Evolutionary conservation across 2,797 vertebrate genomes (phyloP).

Genomic region (Gadopsis marmoratus): DNA sequence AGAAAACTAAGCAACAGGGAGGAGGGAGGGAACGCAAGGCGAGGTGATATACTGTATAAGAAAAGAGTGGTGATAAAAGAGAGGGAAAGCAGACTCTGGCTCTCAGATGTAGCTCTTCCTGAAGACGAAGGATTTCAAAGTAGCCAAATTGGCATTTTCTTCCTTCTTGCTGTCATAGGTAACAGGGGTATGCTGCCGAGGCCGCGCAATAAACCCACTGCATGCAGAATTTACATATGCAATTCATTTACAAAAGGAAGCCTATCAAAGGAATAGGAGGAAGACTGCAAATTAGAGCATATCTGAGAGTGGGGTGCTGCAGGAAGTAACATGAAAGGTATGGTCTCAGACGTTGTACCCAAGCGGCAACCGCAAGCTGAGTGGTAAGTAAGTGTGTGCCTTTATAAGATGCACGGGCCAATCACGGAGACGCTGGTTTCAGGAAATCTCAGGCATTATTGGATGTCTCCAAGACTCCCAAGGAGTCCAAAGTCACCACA

Average conservation of each 20-base stretch:
- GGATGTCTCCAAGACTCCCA: neutral
- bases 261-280: constrained; percentile 52
- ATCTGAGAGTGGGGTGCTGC: constrained; percentile 30
- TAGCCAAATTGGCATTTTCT: constrained; percentile 73
- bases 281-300: constrained; percentile 51
- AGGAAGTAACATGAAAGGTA: constrained; percentile 24
- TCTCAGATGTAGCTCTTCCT: constrained; percentile 61
- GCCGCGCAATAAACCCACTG: constrained; percentile 61
- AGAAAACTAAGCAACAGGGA: constrained; percentile 52
- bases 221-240: constrained; percentile 59
- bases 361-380: constrained; percentile 19
- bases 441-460: neutral
- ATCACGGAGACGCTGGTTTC: neutral
- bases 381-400: neutral
- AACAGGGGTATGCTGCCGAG: constrained; percentile 56
- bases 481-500: neutral
- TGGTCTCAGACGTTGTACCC: constrained; percentile 26
- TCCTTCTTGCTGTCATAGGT: constrained; percentile 62
- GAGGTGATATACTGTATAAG: constrained; percentile 46
- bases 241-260: constrained; percentile 52
- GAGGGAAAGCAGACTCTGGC: constrained; percentile 56
- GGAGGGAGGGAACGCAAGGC: constrained; percentile 52
- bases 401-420: neutral
- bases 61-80: constrained; percentile 55
- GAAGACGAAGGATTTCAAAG: constrained; percentile 72